phyloP scores from a whole-genome alignment of 1,140 invertebrate genomes.

The Drosophila ogumai region DNA sequence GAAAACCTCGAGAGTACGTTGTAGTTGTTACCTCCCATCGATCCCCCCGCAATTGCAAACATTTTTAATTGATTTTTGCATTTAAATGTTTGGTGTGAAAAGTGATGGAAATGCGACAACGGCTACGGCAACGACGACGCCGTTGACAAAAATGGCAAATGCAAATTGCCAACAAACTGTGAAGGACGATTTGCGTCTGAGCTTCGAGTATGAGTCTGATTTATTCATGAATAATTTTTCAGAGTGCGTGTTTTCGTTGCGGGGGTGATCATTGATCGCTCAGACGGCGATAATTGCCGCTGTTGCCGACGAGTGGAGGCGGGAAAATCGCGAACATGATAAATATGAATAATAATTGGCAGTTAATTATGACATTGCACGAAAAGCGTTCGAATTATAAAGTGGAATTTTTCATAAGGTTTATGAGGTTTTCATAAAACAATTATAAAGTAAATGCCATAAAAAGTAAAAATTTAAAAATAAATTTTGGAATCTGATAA shows the following conservation, averaged over 20 bases:
- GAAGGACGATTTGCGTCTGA: conserved; percentile 42
- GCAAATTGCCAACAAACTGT: conserved; percentile 43
- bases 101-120: conserved; percentile 39
- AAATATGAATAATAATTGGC: conserved; percentile 51
- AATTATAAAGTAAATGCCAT: no score
- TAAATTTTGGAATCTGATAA: no score
- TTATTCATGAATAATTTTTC: conserved; percentile 42
- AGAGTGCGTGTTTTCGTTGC: conserved; percentile 33
- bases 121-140: not conserved
- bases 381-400: not conserved
- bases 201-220: conserved; percentile 30
- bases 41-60: conserved; percentile 38
- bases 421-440: no score
- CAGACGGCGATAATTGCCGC: conserved; percentile 43
- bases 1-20: conserved; percentile 39
- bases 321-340: conserved; percentile 25
- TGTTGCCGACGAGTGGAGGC: conserved; percentile 13
- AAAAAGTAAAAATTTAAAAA: no score
- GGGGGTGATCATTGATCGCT: conserved; percentile 43
- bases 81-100: conserved; percentile 75
- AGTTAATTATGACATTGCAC: conserved; percentile 41
- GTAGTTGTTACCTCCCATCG: not conserved
- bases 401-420: not conserved
- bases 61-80: conserved; percentile 77
- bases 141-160: conserved; percentile 51